A percentile compares a stretch with the other conserved stretches of the same genome.
These are phyloP conservation scores for Calameuta pallipes DNA, from an alignment of 2,888 invertebrate genomes.

Conservation along the genomic window DNA sequence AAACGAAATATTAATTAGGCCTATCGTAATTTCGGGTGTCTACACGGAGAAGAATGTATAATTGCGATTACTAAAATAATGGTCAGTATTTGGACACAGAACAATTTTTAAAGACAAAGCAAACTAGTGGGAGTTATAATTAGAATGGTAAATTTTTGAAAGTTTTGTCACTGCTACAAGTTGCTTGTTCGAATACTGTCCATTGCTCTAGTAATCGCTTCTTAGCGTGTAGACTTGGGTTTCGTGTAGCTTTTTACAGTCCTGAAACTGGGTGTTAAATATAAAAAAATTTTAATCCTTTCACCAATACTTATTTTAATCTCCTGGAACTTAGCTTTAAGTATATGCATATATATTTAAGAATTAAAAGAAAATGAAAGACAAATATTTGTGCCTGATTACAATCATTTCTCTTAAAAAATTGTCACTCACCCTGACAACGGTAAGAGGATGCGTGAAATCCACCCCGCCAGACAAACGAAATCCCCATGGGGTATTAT, in stretches of 20 bases:
- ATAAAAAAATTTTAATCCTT: background rate
- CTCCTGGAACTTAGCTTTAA: background rate
- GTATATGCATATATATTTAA: background rate
- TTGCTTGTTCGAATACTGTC: no score
- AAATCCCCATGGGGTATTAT: conserved; percentile 53
- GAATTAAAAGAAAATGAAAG: background rate
- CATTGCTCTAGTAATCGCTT: no score
- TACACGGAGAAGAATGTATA: no score
- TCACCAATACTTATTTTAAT: background rate
- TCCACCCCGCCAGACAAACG: conserved; percentile 58
- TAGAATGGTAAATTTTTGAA: no score
- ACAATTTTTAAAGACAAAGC: no score
- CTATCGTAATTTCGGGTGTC: no score
- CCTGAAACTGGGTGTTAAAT: background rate
- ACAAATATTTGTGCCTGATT: background rate
- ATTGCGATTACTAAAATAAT: no score
- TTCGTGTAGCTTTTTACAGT: background rate
- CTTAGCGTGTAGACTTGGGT: background rate
- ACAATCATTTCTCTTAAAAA: background rate
- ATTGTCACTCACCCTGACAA: conserved; percentile 55
- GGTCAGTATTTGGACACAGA: no score
- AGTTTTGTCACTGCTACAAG: no score
- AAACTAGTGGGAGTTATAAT: no score
- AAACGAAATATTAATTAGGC: background rate
- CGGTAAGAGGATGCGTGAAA: conserved; percentile 53